Conservation (phyloP, 2,797 vertebrate species). For the Cirrhinus molitorella region DNA sequence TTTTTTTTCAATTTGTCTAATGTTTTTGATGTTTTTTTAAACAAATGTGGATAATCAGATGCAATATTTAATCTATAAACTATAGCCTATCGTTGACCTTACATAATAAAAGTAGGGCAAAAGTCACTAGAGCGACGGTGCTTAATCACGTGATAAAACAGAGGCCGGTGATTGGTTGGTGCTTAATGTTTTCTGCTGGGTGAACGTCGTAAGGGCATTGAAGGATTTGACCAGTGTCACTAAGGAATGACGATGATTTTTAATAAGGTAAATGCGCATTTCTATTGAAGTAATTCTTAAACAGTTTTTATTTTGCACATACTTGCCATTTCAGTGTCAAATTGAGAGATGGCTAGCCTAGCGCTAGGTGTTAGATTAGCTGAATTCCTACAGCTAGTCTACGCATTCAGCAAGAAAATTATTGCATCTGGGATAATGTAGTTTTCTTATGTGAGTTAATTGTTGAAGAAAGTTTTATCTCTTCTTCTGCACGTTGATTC, state of each 20-base stretch:
- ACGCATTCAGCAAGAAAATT: not conserved
- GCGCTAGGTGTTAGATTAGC: not conserved
- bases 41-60: not conserved
- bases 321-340: not conserved
- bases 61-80: not conserved
- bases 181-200: not conserved
- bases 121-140: conserved; percentile 55
- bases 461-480: not conserved
- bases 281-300: accelerated
- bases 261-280: conserved; percentile 69
- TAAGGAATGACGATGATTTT: conserved; percentile 69
- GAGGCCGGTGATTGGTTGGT: conserved; percentile 67
- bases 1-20: too few species aligned
- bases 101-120: conserved; percentile 69
- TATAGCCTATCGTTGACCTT: conserved; percentile 9
- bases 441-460: not conserved
- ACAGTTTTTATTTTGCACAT: not conserved
- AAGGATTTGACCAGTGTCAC: not conserved
- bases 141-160: conserved; percentile 56
- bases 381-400: not conserved
- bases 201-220: not conserved
- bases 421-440: not conserved
- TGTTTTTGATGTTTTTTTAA: not conserved
- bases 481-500: not conserved
- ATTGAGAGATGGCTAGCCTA: not conserved